Evolutionary conservation across 2,888 invertebrate species (phyloP), one percentile per base, ranked within the genome.

Genomic region (Acrobasis repandana): DNA sequence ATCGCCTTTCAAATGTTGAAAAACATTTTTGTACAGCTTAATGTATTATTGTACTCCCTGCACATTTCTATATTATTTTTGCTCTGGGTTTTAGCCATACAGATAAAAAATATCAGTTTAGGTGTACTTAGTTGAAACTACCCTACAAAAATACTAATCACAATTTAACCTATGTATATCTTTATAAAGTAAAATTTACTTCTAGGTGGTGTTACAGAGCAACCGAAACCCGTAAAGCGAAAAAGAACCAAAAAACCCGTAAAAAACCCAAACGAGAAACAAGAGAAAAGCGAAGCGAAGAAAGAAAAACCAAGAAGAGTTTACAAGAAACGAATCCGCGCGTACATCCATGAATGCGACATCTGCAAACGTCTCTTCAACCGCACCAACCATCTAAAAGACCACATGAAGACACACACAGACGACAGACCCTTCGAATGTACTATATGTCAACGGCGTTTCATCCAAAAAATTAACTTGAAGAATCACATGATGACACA

Each of bases 401-500:
- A 54, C 14, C 54, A 54, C 9, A 54, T 54, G 54, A 54, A 54
- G 14, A 54, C 38, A 5, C 54, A 54, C 14, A 54, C 54, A 14
- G 54, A 54, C 20, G 54, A 54, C 14, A 54, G 54, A 36, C 54
- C 54, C 2, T 20, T 20, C 38, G 18, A 54, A 11, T 54, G 54
- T 18, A 38, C 8, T 9, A 10, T 54, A 2, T 54, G 54, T 18
- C 54, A 54, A 14, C 10, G 43, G 20, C 16, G 54, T 2, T 54
- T 54, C 18, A 54, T 54, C 16, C 54, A 54, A 36, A 54, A 54
- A 18, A 18, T 54, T n/a, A 54, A 54, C 18, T 38, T 54, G 11
- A 54, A 38, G n/a, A 54, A 54, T 9, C 54, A 54, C n/a, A 38
- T 54, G 10, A 54, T 54, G 54, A 54, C 54, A 2, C 54, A 54